Evolutionary conservation across 2,888 invertebrate species (phyloP).

Genomic region (Lottia gigantea): DNA sequence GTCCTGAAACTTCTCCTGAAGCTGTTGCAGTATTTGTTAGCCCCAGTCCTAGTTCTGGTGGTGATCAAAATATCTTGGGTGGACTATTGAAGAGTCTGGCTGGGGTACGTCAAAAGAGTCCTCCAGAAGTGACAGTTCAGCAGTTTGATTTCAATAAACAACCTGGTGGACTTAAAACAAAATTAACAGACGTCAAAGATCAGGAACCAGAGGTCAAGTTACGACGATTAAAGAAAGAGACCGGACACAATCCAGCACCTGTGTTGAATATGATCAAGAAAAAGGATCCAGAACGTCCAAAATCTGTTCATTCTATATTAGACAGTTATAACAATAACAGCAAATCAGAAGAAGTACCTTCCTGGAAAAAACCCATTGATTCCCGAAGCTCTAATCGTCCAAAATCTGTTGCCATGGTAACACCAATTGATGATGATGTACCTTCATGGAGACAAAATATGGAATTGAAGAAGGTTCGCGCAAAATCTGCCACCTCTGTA

Average conservation of each 20-base stretch:
- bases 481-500: constrained; percentile 16
- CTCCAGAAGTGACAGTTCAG: neutral
- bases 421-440: constrained; percentile 27
- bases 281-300: constrained; percentile 17
- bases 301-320: neutral
- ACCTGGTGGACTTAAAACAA: neutral
- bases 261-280: neutral
- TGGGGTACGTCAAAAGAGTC: constrained; percentile 33
- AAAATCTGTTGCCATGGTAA: neutral
- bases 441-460: constrained; percentile 44
- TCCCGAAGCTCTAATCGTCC: constrained; percentile 3
- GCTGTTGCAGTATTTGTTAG: constrained; percentile 34
- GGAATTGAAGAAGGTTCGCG: constrained; percentile 29
- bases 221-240: neutral
- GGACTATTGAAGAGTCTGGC: constrained; percentile 50
- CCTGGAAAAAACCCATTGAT: constrained; percentile 18
- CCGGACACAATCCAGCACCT: neutral
- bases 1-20: constrained; percentile 29
- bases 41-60: constrained; percentile 5
- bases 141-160: constrained; percentile 1
- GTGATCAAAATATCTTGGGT: constrained; percentile 39
- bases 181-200: neutral
- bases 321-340: constrained; percentile 10
- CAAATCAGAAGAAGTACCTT: constrained; percentile 13
- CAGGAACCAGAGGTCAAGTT: constrained; percentile 2